Evolutionary conservation across 2,113 vertebrate species (phyloP), one percentile per base, ranked within the genome.

Genomic region (Brienomyrus longianalis): DNA sequence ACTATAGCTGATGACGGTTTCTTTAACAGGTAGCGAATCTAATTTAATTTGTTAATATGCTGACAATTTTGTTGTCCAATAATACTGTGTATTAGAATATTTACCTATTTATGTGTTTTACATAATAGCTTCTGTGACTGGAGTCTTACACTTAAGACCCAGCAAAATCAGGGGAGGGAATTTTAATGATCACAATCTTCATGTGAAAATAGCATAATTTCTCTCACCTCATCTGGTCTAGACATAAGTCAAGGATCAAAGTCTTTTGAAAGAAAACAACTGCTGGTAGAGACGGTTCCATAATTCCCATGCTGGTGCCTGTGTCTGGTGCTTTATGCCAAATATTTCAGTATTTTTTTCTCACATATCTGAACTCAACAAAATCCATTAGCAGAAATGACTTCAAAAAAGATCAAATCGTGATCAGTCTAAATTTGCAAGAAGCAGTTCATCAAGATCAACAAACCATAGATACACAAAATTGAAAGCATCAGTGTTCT

Each of bases 31-130:
- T 95, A 48, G 45, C 45, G 21, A 86, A 86, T 86, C 43, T 47
- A 47, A 43, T 96, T 96, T 94, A n/a, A 95, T 95, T 96, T 96
- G 94, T 95, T 95, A 96, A 97, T 95, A 95, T 92, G 95, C 96
- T 97, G 96, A 95, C 95, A 93, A 94, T 95, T 95, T 87, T 92
- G 92, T 95, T 93, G 92, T 94, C 94, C 93, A 94, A 96, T 96
- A 96, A 97, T 96, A 96, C 96, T 96, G 95, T 97, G 95, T 97
- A 96, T 96, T 97, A 96, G 96, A 96, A 93, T 95, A 94, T 94
- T 93, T 86, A 94, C 95, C 94, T 94, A 93, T 93, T 94, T 97
- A 95, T 94, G 95, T 95, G 96, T 95, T 96, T 96, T 93, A 96
- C 95, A 96, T 96, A 95, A 93, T 92, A 35, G 95, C 89, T 92